phyloP scores from a whole-genome alignment of 1,140 invertebrate genomes.

The Drosophila lacertosa region DNA sequence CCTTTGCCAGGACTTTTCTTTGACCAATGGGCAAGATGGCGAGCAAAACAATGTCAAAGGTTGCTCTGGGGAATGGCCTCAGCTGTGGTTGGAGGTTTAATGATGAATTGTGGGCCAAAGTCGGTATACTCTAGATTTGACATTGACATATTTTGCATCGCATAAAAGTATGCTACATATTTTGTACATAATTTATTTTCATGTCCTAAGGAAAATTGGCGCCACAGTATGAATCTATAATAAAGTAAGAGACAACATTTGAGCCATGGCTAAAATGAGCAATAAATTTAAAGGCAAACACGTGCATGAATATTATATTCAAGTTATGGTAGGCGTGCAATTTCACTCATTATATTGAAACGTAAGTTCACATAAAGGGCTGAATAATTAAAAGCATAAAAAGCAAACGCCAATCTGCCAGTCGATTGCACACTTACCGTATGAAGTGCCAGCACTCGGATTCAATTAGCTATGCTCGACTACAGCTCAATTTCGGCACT shows the following conservation, averaged over 20 bases:
- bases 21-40: constrained; percentile 26
- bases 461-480: constrained; percentile 36
- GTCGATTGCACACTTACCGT: constrained; percentile 14
- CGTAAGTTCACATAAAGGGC: neutral
- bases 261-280: neutral
- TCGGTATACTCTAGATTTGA: constrained; percentile 66
- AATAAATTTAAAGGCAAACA: constrained; percentile 1
- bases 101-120: constrained; percentile 71
- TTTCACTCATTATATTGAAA: constrained; percentile 1
- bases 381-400: neutral
- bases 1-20: constrained; percentile 17
- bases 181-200: constrained; percentile 54
- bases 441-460: constrained; percentile 17
- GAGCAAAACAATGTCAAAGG: constrained; percentile 45
- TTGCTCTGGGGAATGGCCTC: constrained; percentile 34
- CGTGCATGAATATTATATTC: neutral
- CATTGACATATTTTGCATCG: constrained; percentile 77
- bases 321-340: neutral
- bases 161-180: constrained; percentile 77
- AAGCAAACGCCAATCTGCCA: neutral
- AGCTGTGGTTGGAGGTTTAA: constrained; percentile 54
- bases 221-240: constrained; percentile 27
- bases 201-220: constrained; percentile 14
- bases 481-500: constrained; percentile 25
- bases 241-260: constrained; percentile 36